Percentiles rank a stretch among this genome's conserved stretches.
Evolutionary conservation across 2,797 vertebrate genomes (phyloP).

Genomic region (Epinephelus malabaricus): DNA sequence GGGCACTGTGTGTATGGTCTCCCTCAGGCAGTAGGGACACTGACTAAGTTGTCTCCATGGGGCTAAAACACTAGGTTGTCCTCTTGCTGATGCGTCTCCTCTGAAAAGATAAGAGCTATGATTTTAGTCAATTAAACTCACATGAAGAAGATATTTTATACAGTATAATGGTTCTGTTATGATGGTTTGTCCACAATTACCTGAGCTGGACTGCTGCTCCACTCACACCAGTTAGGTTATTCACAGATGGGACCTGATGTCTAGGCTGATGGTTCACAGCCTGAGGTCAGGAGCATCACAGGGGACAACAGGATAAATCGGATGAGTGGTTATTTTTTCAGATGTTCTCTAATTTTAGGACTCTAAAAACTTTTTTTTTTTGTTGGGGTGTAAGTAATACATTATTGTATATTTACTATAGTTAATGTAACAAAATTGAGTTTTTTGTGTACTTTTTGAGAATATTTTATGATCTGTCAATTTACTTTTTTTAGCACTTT

Average conservation of each 20-base stretch:
- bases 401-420: neutral
- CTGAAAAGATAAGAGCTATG: slow-evolving; percentile 12
- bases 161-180: neutral
- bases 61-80: neutral
- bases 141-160: neutral
- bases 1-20: too few species aligned
- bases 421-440: too few species aligned
- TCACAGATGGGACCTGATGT: neutral
- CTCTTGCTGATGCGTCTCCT: too few species aligned
- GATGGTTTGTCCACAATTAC: neutral
- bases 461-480: too few species aligned
- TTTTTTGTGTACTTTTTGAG: neutral
- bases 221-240: neutral
- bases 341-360: too few species aligned
- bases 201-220: neutral
- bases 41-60: neutral
- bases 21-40: too few species aligned
- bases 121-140: slow-evolving; percentile 6
- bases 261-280: neutral
- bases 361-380: too few species aligned
- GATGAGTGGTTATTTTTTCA: neutral
- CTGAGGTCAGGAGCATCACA: neutral
- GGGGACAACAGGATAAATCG: neutral
- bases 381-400: neutral
- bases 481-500: neutral